These are phyloP conservation scores for Acromyrmex heyeri DNA, from an alignment of 1,140 invertebrate species.

Conservation along the genomic window DNA sequence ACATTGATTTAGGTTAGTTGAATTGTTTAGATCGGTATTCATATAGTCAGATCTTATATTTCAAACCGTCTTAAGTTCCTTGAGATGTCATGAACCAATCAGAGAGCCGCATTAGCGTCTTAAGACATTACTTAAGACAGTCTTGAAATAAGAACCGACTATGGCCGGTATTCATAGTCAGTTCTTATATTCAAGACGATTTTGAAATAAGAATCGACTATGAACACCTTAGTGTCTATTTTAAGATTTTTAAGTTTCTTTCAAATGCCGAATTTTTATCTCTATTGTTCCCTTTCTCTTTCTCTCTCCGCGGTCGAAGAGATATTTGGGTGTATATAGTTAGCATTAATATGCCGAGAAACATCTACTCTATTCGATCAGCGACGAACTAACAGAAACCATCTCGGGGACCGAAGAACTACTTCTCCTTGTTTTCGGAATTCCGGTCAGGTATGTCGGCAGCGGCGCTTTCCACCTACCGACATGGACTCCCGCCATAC, in stretches of 20 bases:
- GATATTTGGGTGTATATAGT: slow-evolving; percentile 14
- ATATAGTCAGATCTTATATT: no score
- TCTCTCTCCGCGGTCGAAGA: neutral
- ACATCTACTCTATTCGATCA: slow-evolving; percentile 70
- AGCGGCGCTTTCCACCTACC: slow-evolving; percentile 65
- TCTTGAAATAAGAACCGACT: no score
- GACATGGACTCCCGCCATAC: slow-evolving; percentile 68
- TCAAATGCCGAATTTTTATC: neutral
- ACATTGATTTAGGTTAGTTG: neutral
- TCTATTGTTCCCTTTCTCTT: neutral
- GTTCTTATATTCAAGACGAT: no score
- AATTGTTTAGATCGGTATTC: no score
- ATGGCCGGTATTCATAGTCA: no score
- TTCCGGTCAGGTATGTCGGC: slow-evolving; percentile 76
- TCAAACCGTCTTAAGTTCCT: no score
- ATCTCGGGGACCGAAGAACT: slow-evolving; percentile 63
- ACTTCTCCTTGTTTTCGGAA: slow-evolving; percentile 76
- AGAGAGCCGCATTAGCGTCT: no score
- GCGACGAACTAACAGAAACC: slow-evolving; percentile 55
- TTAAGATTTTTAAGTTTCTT: neutral
- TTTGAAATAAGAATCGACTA: no score
- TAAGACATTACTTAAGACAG: no score
- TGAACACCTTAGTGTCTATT: no score
- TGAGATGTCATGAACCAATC: no score
- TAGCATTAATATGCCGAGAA: slow-evolving; percentile 72